Evolutionary conservation across 2,113 vertebrate genomes (phyloP).

Genomic region (Scytalopus superciliaris): DNA sequence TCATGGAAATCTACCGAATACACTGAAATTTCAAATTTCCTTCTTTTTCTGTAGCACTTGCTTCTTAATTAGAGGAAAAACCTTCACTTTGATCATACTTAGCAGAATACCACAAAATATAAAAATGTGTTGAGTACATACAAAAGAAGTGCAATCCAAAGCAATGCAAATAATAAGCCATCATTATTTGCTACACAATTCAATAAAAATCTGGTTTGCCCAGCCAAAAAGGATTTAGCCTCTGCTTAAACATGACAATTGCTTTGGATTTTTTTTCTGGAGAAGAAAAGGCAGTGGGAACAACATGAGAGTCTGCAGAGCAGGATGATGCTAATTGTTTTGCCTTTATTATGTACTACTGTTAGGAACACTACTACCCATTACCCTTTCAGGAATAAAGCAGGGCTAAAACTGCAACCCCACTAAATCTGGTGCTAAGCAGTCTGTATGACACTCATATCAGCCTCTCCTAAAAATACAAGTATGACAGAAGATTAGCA

Average conservation of each 20-base stretch:
- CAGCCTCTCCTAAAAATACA: neutral
- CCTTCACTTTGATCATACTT: neutral
- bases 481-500: neutral
- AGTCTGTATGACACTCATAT: neutral
- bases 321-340: neutral
- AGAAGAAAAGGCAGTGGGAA: neutral
- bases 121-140: neutral
- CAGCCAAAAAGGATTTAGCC: neutral
- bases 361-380: neutral
- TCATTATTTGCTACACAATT: neutral
- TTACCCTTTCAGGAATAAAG: neutral
- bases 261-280: neutral
- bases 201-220: neutral
- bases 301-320: neutral
- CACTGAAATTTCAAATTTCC: conserved; percentile 28
- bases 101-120: neutral
- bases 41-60: neutral
- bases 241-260: neutral
- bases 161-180: neutral
- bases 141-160: neutral
- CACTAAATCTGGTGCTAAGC: neutral
- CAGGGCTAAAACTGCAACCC: neutral
- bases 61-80: conserved; percentile 32
- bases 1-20: neutral
- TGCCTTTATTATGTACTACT: neutral